These are phyloP conservation scores for Scaptomyza graminum DNA, from an alignment of 1,140 invertebrate genomes.

Conservation along the genomic window DNA sequence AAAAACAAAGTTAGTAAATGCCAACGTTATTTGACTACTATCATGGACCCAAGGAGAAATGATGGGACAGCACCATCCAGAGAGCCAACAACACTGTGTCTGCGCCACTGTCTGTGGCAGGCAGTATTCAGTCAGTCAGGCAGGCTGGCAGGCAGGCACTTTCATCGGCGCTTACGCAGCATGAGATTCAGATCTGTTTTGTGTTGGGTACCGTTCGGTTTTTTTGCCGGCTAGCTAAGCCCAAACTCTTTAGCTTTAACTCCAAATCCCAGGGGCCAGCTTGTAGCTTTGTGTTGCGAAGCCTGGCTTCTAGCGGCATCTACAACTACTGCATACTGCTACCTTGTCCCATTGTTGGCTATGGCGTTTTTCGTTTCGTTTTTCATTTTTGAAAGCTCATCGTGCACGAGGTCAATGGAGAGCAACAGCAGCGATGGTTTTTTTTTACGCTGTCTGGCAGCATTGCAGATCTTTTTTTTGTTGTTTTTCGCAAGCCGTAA, in stretches of 20 bases:
- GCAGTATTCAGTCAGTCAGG: constrained; percentile 1
- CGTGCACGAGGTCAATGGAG: constrained; percentile 50
- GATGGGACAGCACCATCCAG: constrained; percentile 22
- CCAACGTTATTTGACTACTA: constrained; percentile 72
- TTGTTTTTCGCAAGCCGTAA: background rate
- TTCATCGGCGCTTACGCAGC: constrained; percentile 77
- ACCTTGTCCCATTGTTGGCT: constrained; percentile 34
- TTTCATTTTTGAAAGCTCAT: constrained; percentile 56
- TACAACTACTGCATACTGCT: no score
- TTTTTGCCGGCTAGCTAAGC: constrained; percentile 8
- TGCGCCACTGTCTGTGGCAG: constrained; percentile 1
- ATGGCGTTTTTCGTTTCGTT: constrained; percentile 44
- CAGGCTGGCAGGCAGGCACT: constrained; percentile 44
- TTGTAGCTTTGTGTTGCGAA: background rate
- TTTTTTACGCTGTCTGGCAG: constrained; percentile 30
- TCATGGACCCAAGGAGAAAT: constrained; percentile 69
- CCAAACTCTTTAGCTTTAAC: no score
- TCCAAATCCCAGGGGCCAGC: constrained; percentile 23
- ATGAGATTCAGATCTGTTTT: constrained; percentile 64
- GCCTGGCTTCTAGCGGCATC: constrained; percentile 1
- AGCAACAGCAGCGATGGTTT: constrained; percentile 17
- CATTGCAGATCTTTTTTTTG: constrained; percentile 36
- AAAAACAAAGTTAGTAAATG: constrained; percentile 41
- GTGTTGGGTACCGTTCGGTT: constrained; percentile 2
- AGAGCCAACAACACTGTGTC: background rate